phyloP scores from a whole-genome alignment of 2,113 vertebrate species.

The Ceratotherium simum region DNA sequence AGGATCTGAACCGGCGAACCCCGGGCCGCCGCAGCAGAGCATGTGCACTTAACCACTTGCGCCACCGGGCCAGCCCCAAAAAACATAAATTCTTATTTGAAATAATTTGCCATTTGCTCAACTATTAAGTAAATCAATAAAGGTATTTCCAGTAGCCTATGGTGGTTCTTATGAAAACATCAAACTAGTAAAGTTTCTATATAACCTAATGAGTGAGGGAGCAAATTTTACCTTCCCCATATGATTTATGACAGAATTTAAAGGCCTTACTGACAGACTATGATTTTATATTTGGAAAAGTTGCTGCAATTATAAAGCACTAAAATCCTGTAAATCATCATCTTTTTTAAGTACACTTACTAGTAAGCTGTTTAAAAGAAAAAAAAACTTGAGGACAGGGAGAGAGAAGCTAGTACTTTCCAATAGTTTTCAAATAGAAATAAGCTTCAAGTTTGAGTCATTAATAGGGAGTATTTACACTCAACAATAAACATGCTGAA shows the following conservation, averaged over 20 bases:
- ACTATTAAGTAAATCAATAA: neutral
- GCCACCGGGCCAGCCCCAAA: neutral
- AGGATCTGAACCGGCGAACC: no score
- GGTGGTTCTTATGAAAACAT: neutral
- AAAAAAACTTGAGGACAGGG: neutral
- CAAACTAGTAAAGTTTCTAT: neutral
- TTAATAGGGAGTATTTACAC: neutral
- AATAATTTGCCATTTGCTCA: neutral
- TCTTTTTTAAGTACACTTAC: neutral
- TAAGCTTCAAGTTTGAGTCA: neutral
- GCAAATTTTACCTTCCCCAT: neutral
- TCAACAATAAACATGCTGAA: neutral
- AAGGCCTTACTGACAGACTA: neutral
- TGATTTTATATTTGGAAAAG: neutral
- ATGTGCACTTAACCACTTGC: no score
- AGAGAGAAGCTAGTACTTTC: neutral
- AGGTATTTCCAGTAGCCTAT: neutral
- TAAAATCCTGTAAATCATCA: neutral
- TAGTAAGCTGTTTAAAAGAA: neutral
- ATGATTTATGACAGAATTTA: conserved; percentile 1
- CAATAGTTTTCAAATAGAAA: neutral
- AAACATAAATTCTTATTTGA: neutral
- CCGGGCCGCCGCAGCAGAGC: no score
- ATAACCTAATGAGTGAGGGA: neutral
- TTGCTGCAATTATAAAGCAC: neutral